Base-by-base conservation (phyloP, 2,888 invertebrate species). In the Merodon equestris region DNA sequence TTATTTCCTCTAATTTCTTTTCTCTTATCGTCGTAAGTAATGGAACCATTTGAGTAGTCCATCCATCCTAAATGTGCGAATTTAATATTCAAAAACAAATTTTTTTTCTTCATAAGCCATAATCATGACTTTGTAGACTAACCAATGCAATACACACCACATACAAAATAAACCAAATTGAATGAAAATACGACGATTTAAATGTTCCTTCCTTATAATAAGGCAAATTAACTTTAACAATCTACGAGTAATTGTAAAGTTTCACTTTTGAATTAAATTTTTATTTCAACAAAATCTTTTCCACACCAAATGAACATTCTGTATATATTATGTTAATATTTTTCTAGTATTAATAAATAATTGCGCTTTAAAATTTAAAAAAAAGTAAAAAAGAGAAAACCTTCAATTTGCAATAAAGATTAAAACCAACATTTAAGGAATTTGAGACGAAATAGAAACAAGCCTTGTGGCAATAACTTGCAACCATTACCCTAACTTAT, bases 121-220 rank as follows among this genome's bases (percentile, higher is more conserved):
- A 38, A 15, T 56, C 17, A 27, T 27, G 27, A n/a, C n/a, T n/a
- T n/a, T n/a, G n/a, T n/a, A n/a, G n/a, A n/a, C n/a, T n/a, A n/a
- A n/a, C n/a, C n/a, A n/a, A n/a, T n/a, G n/a, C n/a, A 36, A 36
- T 56, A 56, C 38, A 63, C 51, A 56, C 38, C 45, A 57, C 56
- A 56, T 61, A 61, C 9, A 58, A 50, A 44, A 45, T 9, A 44
- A 53, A 68, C 27, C 36, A 34, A 68, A 68, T 63, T 56, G 44
- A 63, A 54, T 64, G 48, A 79, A 68, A 68, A 79, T 56, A 74
- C 79, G 79, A 74, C 68, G 73, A 79, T 68, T 74, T 79, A 79
- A 79, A 79, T 79, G 79, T 79, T 79, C 79, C 79, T 79, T 79
- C 79, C 79, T 79, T 79, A 79, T 79, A 79, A 74, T 79, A 79